A percentile compares a stretch with the other conserved stretches of the same genome.
These are phyloP conservation scores for Argyra leucocephala DNA, from an alignment of 2,888 invertebrate species.

Conservation along the genomic window DNA sequence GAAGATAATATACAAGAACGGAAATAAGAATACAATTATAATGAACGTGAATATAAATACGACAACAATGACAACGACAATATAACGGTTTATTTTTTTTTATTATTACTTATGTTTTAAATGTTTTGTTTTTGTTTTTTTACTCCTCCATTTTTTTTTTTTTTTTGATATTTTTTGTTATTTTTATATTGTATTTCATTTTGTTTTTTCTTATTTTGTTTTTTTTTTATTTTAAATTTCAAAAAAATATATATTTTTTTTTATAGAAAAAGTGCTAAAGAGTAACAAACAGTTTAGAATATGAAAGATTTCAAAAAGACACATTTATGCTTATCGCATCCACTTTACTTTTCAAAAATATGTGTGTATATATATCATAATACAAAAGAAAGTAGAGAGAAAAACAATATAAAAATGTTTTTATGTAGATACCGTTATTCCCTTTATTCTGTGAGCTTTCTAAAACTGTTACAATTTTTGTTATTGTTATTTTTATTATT, in stretches of 20 bases:
- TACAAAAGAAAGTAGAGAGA: neutral
- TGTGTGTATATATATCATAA: too few relatives aligned
- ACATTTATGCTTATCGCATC: constrained; percentile 2
- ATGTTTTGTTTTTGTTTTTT: neutral
- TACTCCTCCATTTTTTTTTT: too few relatives aligned
- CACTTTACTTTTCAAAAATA: neutral
- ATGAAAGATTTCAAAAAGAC: constrained; percentile 4
- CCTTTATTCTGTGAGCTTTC: neutral
- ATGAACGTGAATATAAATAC: too few relatives aligned
- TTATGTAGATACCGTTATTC: too few relatives aligned
- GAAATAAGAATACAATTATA: too few relatives aligned
- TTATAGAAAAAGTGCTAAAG: neutral
- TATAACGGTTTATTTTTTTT: too few relatives aligned
- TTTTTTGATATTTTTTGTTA: neutral
- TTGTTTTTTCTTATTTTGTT: neutral
- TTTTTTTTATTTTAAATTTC: neutral
- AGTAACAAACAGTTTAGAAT: neutral
- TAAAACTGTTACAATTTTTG: neutral
- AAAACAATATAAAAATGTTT: neutral
- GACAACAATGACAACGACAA: too few relatives aligned
- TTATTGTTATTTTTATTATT: neutral
- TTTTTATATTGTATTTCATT: neutral
- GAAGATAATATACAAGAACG: too few relatives aligned
- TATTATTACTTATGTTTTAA: neutral
- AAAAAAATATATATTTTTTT: neutral